Evolutionary conservation across 2,113 vertebrate species (phyloP).

Genomic region (Equus przewalskii): DNA sequence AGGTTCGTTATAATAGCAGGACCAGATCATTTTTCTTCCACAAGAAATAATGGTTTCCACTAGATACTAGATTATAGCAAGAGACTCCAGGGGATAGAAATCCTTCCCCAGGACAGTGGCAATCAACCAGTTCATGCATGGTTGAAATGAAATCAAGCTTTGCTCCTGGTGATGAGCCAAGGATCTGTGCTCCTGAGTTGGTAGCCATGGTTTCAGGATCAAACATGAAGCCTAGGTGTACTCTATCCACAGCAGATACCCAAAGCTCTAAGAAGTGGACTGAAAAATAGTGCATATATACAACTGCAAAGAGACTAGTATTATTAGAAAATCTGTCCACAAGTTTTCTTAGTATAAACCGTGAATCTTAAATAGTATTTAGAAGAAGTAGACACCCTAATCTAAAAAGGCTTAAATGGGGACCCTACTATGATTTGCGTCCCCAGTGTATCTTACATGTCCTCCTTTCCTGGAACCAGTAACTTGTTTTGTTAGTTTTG

Average conservation of each 20-base stretch:
- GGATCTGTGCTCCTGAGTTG: neutral
- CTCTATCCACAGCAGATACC: too few species aligned
- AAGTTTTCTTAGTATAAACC: neutral
- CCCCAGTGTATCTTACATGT: neutral
- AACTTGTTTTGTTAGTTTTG: neutral
- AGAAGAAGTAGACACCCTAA: neutral
- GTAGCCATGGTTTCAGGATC: neutral
- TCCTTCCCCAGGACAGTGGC: neutral
- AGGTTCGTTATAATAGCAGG: neutral
- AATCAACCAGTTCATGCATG: neutral
- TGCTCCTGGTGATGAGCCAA: neutral
- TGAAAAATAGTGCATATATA: neutral
- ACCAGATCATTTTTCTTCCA: neutral
- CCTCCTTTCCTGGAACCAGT: neutral
- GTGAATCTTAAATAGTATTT: neutral
- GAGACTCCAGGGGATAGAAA: neutral
- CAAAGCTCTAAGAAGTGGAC: neutral
- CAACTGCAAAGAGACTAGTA: neutral
- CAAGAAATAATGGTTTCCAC: neutral
- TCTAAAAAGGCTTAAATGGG: neutral
- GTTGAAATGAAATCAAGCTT: neutral
- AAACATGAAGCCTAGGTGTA: neutral
- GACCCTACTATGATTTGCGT: neutral
- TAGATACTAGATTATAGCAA: neutral
- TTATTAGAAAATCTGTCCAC: neutral